Conservation (phyloP, 2,888 invertebrate species). For the Nymphalis c-album region DNA sequence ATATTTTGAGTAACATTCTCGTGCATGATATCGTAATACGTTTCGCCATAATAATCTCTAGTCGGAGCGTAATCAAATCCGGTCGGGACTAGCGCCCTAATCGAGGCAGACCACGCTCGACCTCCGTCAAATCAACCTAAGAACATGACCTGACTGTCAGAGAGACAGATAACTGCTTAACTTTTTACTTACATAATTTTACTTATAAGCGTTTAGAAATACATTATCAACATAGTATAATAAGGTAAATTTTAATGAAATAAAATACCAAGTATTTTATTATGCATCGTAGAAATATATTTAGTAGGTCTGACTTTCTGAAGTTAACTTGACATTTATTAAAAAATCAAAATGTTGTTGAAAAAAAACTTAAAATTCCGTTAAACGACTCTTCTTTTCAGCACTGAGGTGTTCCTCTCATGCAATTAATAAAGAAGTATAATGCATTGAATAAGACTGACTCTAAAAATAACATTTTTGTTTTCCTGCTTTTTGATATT, state of each 20-base stretch:
- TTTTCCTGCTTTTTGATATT: no score
- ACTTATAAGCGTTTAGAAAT: background rate
- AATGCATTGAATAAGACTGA: no score
- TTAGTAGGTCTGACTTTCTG: no score
- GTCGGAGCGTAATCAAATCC: slow-evolving; percentile 64
- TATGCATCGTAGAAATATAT: no score
- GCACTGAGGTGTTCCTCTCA: no score
- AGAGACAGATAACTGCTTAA: slow-evolving; percentile 53
- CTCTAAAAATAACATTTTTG: no score
- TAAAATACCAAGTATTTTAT: no score
- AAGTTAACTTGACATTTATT: no score
- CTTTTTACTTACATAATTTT: slow-evolving; percentile 15
- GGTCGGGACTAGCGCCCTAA: slow-evolving; percentile 57
- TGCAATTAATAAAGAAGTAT: no score
- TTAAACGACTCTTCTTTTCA: no score
- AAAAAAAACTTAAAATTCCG: no score
- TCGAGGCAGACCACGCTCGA: slow-evolving; percentile 69
- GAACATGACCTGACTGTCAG: slow-evolving; percentile 63
- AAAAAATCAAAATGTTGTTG: no score
- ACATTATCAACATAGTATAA: background rate
- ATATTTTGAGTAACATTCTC: slow-evolving; percentile 3
- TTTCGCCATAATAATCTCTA: slow-evolving; percentile 28
- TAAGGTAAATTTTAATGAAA: background rate
- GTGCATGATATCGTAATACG: slow-evolving; percentile 12
- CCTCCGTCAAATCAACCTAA: slow-evolving; percentile 57